Base-by-base conservation (phyloP, 1,140 invertebrate species). In the Bombus picipes region DNA sequence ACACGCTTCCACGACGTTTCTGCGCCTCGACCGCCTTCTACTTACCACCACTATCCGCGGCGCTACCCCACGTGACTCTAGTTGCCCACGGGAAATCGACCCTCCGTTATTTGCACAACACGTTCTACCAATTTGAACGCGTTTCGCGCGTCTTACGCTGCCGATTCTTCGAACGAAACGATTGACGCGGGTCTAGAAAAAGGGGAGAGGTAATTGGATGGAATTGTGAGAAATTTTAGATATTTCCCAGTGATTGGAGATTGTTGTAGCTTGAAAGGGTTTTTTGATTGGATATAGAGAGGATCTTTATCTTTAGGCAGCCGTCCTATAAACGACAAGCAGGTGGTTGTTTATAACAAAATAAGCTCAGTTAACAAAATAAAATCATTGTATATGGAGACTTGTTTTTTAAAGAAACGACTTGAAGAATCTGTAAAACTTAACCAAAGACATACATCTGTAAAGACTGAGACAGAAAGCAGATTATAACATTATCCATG, bases 1-100 rank as follows among this genome's bases (percentile, higher is more conserved):
- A 68, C 47, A 66, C 86, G 74, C 78, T 88, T 77, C 85, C 77
- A 65, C 82, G 66, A 62, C 73, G 72, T 81, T 78, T 81, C 62
- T 65, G 47, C 72, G 32, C 65, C 70, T 87, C 57, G 66, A 66
- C 68, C 78, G 53, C 71, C 73, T 81, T 72, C 13, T 62, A 73
- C 79, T 82, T 83, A 81, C 81, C 75, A 85, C 72, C 47, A 39
- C 34, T 6, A 71, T 12, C 28, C 25, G n/a, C 65, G 32, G 71
- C 25, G 39, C 39, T 88, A 85, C 80, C 85, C 90, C 70, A 32
- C 32, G 79, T 85, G 68, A 73, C 85, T 62, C 59, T 68, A 81
- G 70, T 53, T 82, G 74, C 66, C 75, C 82, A 71, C 74, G 66
- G 75, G 66, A 79, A 84, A 71, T 84, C 75, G 75, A 41, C 75